Evolutionary conservation across 2,888 invertebrate genomes (phyloP).

Genomic region (Calameuta pallipes): DNA sequence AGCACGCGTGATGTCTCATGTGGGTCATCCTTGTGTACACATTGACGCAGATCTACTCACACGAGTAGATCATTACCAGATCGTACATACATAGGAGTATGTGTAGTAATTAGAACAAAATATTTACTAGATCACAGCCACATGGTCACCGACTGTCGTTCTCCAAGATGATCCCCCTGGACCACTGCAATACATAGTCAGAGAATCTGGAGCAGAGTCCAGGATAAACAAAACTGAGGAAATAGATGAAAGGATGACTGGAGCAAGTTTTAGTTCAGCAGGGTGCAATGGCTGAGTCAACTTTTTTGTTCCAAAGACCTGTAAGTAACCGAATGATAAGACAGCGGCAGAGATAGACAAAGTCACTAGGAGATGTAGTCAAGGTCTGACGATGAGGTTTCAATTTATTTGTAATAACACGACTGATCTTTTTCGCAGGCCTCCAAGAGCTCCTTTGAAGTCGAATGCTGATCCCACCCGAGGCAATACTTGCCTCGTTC

Average conservation of each 20-base stretch:
- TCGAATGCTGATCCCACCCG: neutral
- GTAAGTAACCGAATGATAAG: neutral
- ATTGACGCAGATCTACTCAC: neutral
- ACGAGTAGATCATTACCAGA: neutral
- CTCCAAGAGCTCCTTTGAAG: neutral
- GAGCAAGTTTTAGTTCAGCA: neutral
- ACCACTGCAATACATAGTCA: neutral
- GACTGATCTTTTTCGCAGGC: neutral
- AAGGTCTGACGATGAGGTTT: neutral
- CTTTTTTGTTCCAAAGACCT: neutral
- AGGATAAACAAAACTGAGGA: neutral
- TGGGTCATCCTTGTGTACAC: neutral
- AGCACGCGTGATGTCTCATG: neutral
- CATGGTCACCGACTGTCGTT: conserved; percentile 18
- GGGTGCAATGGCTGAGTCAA: neutral
- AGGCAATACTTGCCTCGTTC: neutral
- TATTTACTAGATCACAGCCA: conserved; percentile 22
- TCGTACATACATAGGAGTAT: neutral
- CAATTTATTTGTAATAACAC: neutral
- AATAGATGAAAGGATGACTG: neutral
- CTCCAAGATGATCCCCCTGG: neutral
- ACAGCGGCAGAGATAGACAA: neutral
- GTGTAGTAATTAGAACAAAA: neutral
- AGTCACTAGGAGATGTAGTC: neutral
- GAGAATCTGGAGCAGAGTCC: conserved; percentile 12